Conservation (phyloP, 30 jellyfish, hydroid and myxozoan genomes). For the Mastigias papua region DNA sequence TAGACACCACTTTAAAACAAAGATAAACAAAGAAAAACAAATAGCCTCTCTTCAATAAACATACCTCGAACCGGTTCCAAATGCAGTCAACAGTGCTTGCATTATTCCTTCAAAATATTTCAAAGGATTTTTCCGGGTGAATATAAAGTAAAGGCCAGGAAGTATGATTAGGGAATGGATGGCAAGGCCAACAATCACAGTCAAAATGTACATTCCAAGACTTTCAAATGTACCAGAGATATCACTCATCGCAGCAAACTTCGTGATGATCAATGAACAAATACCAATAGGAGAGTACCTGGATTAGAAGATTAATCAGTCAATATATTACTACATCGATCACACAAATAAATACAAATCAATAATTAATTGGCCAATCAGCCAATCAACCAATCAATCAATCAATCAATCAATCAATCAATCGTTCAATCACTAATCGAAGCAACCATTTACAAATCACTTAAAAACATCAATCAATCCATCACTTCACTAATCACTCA, state of each 20-base stretch:
- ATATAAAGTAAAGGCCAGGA: slow-evolving; percentile 75
- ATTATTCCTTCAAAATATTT: slow-evolving; percentile 71
- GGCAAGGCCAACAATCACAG: slow-evolving; percentile 91
- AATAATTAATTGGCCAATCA: neutral
- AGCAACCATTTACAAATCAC: neutral
- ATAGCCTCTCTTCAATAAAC: neutral
- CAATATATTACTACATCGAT: no score
- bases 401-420: neutral
- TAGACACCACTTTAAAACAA: no score
- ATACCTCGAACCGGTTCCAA: slow-evolving; percentile 86
- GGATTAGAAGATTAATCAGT: neutral
- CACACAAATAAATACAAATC: no score
- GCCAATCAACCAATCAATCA: neutral
- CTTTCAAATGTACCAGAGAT: slow-evolving; percentile 87
- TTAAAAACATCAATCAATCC: neutral
- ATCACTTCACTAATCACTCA: neutral
- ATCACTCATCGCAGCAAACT: slow-evolving; percentile 88
- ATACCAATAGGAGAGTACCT: slow-evolving; percentile 91
- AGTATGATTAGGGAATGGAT: slow-evolving; percentile 81
- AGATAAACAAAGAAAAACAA: no score
- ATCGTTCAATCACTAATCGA: neutral
- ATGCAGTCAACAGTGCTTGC: slow-evolving; percentile 87
- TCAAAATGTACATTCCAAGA: slow-evolving; percentile 91
- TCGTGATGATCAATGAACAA: slow-evolving; percentile 93
- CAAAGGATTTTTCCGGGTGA: slow-evolving; percentile 85